These are phyloP conservation scores for Chascanopsetta lugubris DNA, from an alignment of 2,113 vertebrate species.

Conservation along the genomic window DNA sequence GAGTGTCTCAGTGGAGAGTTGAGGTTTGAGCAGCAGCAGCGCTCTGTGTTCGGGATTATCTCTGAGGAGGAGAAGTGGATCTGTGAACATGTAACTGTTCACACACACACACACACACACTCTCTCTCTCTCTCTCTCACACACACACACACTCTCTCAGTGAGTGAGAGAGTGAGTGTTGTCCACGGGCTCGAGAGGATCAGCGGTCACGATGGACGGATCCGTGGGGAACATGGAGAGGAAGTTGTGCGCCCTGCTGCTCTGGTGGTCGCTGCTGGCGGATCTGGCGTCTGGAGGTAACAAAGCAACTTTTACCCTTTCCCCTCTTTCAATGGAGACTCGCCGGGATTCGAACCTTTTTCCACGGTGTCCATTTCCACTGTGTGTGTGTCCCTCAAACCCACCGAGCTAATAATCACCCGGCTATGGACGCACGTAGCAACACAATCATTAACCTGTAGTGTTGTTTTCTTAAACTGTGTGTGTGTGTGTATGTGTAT, in stretches of 20 bases:
- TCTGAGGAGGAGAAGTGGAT: background rate
- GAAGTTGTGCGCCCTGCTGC: constrained; percentile 61
- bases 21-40: background rate
- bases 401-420: background rate
- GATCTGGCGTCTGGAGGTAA: constrained; percentile 70
- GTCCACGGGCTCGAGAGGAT: too few relatives aligned
- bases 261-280: constrained; percentile 72
- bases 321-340: constrained; percentile 11
- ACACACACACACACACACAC: background rate
- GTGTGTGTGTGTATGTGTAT: background rate
- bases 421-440: background rate
- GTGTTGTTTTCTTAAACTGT: too few relatives aligned
- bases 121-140: too few relatives aligned
- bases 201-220: constrained; percentile 54
- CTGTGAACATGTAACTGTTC: background rate
- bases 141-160: background rate
- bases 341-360: background rate
- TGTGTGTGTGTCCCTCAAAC: too few relatives aligned
- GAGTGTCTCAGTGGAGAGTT: background rate
- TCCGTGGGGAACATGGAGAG: constrained; percentile 19
- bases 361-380: too few relatives aligned
- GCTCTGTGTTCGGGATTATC: background rate
- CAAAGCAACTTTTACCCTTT: constrained; percentile 16
- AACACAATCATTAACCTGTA: background rate
- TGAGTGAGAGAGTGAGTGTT: too few relatives aligned